Evolutionary conservation across 2,888 invertebrate species (phyloP), one percentile per base, ranked within the genome.

Genomic region (Sepioteuthis lessoniana): DNA sequence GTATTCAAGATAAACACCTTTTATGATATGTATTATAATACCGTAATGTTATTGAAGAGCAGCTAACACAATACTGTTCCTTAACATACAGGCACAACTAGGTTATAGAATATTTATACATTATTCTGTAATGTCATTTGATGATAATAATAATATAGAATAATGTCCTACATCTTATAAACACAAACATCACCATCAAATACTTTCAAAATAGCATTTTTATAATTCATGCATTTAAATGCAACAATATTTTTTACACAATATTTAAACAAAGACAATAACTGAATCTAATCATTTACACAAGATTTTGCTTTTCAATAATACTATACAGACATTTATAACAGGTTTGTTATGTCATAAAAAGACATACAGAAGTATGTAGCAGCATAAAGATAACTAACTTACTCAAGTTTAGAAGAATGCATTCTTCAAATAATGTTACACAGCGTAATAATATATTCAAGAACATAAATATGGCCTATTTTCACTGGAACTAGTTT

Each of bases 21-120:
- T 76, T 60, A 60, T 76, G 76, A 76, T 76, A 76, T 76, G 76
- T 76, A n/a, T 76, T 76, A n/a, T 76, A 76, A 76, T 76, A 76
- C 76, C n/a, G 76, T 76, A 76, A 76, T 76, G n/a, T 35, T 76
- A 76, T 35, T n/a, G n/a, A 35, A n/a, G n/a, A n/a, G 76, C 76
- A 76, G 76, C n/a, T 60, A 60, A 31, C 60, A 60, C 4, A 35
- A 35, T 16, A 76, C 76, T 76, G 76, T n/a, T 16, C 76, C 76
- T 76, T 76, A 76, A 76, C 19, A 76, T 55, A 55, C 55, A 55
- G 55, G 55, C 55, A 55, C 55, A 55, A 55, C 55, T 55, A 55
- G 55, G 55, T 55, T 21, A 55, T 55, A 25, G 25, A 25, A 55
- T 76, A n/a, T 31, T 10, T 19, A 76, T 76, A 76, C n/a, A 76